A percentile compares a stretch with the other conserved stretches of the same genome.
These are phyloP conservation scores for Setipinna tenuifilis DNA, from an alignment of 2,797 vertebrate species.

Conservation along the genomic window DNA sequence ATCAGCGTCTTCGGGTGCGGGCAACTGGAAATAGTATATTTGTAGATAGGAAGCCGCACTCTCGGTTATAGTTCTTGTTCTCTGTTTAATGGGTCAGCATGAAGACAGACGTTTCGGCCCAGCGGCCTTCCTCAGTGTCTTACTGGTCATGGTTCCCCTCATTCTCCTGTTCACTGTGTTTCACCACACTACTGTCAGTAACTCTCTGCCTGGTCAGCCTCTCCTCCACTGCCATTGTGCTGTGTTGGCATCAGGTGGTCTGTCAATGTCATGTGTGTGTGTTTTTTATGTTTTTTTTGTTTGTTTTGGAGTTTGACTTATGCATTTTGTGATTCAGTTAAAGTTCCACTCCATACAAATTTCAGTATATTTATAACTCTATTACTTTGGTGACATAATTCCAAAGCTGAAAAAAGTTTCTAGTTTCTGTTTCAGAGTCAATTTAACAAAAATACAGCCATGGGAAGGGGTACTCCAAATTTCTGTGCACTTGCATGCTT, in stretches of 20 bases:
- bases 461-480: background rate
- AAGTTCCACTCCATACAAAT: conserved; percentile 17
- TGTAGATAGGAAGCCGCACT: no score
- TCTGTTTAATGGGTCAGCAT: no score
- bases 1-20: no score
- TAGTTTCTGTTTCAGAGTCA: no score
- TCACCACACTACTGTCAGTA: background rate
- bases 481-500: background rate
- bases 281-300: background rate
- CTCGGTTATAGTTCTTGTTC: no score
- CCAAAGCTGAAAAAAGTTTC: background rate
- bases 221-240: background rate
- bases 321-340: background rate
- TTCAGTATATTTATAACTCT: background rate
- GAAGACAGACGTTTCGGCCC: no score
- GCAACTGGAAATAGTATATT: no score
- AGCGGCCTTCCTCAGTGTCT: no score
- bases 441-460: background rate
- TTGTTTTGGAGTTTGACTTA: background rate
- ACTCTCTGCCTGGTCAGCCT: background rate
- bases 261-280: background rate
- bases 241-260: background rate
- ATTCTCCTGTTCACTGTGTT: background rate
- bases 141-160: background rate
- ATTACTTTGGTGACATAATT: background rate